Conservation (phyloP, 2,888 invertebrate species). For the Cinara cedri region DNA sequence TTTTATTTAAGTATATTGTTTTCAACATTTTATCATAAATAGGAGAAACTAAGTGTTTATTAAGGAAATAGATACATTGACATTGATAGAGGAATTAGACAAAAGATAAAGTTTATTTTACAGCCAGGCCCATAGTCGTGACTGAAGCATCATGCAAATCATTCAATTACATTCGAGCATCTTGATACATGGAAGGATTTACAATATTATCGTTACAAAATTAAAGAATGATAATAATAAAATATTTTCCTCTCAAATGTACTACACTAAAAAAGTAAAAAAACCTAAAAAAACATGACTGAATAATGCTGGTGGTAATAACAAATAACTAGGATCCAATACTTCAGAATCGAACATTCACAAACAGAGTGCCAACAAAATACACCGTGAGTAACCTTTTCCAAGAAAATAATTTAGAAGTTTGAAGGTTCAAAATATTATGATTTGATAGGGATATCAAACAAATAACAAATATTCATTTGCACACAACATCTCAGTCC, state of each 20-base stretch:
- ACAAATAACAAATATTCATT: conserved; percentile 44
- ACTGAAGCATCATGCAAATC: conserved; percentile 57
- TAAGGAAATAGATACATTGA: conserved; percentile 10
- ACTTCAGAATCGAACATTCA: conserved; percentile 52
- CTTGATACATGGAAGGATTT: conserved; percentile 49
- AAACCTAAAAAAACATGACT: conserved; percentile 49
- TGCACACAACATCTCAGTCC: conserved; percentile 47
- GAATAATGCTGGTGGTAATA: conserved; percentile 51
- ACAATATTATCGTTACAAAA: conserved; percentile 46
- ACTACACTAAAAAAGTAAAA: conserved; percentile 49
- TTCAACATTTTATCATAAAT: conserved; percentile 1
- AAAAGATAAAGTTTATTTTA: conserved; percentile 42
- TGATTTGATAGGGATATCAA: too few relatives aligned
- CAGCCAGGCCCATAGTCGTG: conserved; percentile 53
- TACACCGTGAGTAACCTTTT: conserved; percentile 53
- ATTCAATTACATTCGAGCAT: conserved; percentile 53
- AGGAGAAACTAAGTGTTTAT: conserved; percentile 26
- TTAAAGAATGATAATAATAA: conserved; percentile 45
- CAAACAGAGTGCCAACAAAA: conserved; percentile 53
- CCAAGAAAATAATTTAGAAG: conserved; percentile 45
- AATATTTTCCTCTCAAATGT: conserved; percentile 50
- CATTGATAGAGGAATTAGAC: conserved; percentile 45
- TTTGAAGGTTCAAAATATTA: conserved; percentile 41
- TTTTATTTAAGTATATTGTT: conserved; percentile 11
- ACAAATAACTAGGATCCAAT: conserved; percentile 41